These are phyloP conservation scores for Calcarius ornatus DNA, from an alignment of 2,113 vertebrate species.

Conservation along the genomic window DNA sequence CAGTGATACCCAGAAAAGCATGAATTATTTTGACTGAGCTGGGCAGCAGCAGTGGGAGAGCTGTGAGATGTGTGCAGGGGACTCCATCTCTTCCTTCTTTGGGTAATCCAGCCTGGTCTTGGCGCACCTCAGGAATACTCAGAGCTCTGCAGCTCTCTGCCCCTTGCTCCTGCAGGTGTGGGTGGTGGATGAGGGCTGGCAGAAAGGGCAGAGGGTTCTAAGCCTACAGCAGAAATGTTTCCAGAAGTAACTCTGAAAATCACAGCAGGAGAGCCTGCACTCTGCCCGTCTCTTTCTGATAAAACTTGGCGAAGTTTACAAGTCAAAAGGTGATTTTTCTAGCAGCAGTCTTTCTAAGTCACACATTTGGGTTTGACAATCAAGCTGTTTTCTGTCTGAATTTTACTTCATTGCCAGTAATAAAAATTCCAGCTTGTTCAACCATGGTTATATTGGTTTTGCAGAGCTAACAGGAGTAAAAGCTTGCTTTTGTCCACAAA, in stretches of 20 bases:
- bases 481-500: conserved; percentile 20
- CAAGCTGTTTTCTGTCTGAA: conserved; percentile 43
- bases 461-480: conserved; percentile 40
- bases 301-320: conserved; percentile 11
- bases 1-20: background rate
- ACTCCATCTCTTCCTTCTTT: background rate
- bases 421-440: conserved; percentile 54
- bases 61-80: background rate
- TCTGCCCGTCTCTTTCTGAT: background rate
- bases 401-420: conserved; percentile 47
- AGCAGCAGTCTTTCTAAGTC: conserved; percentile 20
- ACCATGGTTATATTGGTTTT: conserved; percentile 30
- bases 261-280: background rate
- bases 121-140: background rate
- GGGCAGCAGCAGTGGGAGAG: background rate
- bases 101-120: background rate
- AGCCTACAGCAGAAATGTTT: background rate
- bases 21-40: background rate
- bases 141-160: background rate
- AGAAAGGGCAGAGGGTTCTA: background rate
- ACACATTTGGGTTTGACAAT: conserved; percentile 13
- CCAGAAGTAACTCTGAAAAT: background rate
- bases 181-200: background rate
- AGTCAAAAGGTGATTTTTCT: conserved; percentile 41
- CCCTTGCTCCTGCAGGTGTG: background rate